Conservation (phyloP, 92 coral and sea anemone genomes). For the Diadumene lineata region DNA sequence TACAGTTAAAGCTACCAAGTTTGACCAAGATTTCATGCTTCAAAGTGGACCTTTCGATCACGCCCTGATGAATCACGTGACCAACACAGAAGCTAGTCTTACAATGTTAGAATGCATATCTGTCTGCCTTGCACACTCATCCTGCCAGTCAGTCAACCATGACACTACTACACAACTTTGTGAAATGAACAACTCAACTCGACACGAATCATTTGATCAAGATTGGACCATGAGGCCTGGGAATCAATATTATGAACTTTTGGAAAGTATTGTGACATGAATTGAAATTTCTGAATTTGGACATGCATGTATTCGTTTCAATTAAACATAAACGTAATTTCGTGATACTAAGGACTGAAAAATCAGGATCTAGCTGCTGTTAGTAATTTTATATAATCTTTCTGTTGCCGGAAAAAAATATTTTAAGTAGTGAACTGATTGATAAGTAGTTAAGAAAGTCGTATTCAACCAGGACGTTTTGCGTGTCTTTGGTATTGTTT, state of each 20-base stretch:
- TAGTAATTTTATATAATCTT: too few species aligned
- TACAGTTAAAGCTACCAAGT: not conserved
- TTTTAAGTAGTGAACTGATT: too few species aligned
- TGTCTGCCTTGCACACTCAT: not conserved
- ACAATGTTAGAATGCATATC: not conserved
- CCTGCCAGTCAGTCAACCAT: not conserved
- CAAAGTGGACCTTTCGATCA: not conserved
- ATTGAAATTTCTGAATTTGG: too few species aligned
- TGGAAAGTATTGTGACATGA: too few species aligned
- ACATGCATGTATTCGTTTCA: too few species aligned
- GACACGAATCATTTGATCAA: not conserved
- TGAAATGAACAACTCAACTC: slow-evolving; percentile 2
- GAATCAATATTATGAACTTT: not conserved
- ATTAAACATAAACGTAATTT: too few species aligned
- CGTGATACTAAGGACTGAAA: too few species aligned
- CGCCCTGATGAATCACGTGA: slow-evolving; percentile 2
- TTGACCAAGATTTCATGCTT: not conserved
- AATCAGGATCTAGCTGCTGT: too few species aligned
- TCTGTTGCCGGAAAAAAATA: too few species aligned
- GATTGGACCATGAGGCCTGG: slow-evolving; percentile 13
- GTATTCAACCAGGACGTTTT: too few species aligned
- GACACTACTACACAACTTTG: not conserved
- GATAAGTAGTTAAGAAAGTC: too few species aligned
- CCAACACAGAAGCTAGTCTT: not conserved
- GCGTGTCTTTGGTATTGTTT: too few species aligned